Evolutionary conservation across 2,113 vertebrate genomes (phyloP), one percentile per base, ranked within the genome.

Genomic region (Xiphophorus couchianus): DNA sequence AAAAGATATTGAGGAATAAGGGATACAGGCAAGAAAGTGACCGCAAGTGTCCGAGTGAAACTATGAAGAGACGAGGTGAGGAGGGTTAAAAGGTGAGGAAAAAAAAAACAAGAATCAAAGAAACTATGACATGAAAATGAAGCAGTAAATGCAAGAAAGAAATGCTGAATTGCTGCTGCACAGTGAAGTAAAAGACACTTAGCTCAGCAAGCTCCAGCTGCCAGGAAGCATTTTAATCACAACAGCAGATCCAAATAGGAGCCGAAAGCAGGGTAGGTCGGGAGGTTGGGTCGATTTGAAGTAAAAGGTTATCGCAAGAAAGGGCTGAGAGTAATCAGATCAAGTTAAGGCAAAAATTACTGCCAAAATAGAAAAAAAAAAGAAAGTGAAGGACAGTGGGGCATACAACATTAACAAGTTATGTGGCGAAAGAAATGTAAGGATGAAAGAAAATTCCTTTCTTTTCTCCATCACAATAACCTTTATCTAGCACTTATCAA

Each of bases 181-280:
- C 39, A 33, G 78, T 31, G 74, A 81, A 80, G 17, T 67, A 76
- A 81, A 88, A 87, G 77, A 86, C 83, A 85, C 82, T 90, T 89
- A 85, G 86, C 86, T 88, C 88, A 89, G 91, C 84, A 88, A 90
- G 90, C 81, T 81, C 65, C 1, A 74, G 84, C 84, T 87, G 86
- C 86, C 93, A 89, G 88, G 71, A 85, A 90, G 87, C 85, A 89
- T 92, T 92, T 90, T 90, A 90, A 93, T 94, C 91, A 85, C 88
- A 90, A 74, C 80, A 61, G 81, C 25, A 85, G 91, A 94, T 88
- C 89, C 88, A 90, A 90, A 92, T 83, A 86, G 84, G 85, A 91
- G 89, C 29, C 4, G 92, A 89, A 89, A 88, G 91, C 85, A 61
- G 82, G 82, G 77, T 82, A 89, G 90, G 87, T 91, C 87, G 87